phyloP scores from a whole-genome alignment of 53 echinoderm and acorn worm genomes.

The Zoroaster sp. region DNA sequence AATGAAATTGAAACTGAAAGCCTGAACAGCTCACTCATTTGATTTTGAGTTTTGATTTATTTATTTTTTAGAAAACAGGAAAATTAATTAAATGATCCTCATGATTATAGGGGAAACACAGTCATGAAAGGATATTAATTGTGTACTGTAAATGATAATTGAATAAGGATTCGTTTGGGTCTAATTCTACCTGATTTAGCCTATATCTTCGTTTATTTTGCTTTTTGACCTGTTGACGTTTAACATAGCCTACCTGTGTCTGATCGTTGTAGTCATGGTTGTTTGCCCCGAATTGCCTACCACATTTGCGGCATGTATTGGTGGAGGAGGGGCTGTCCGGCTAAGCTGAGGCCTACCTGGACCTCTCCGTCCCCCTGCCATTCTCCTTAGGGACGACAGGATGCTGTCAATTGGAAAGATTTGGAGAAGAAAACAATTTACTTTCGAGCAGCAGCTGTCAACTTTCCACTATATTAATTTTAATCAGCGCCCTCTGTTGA shows the following conservation, averaged over 20 bases:
- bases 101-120: too few relatives aligned
- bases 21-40: too few relatives aligned
- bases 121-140: too few relatives aligned
- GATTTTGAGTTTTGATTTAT: too few relatives aligned
- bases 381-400: conserved; percentile 29
- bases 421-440: background rate
- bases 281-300: conserved; percentile 61
- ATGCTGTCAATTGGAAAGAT: background rate
- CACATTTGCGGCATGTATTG: conserved; percentile 89
- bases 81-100: too few relatives aligned
- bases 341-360: conserved; percentile 93
- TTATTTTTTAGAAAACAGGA: too few relatives aligned
- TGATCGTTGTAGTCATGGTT: conserved; percentile 70
- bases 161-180: too few relatives aligned
- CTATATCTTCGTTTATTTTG: too few relatives aligned
- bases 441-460: conserved; percentile 7
- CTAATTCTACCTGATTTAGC: too few relatives aligned
- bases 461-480: background rate
- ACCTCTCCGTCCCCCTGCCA: conserved; percentile 98
- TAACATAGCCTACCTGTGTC: conserved; percentile 89
- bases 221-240: too few relatives aligned
- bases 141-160: too few relatives aligned
- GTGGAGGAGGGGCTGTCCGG: conserved; percentile 93
- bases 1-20: too few relatives aligned
- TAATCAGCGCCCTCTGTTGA: conserved; percentile 37